phyloP scores from a whole-genome alignment of 2,888 invertebrate species.

The Drosophila cyrtoloma region DNA sequence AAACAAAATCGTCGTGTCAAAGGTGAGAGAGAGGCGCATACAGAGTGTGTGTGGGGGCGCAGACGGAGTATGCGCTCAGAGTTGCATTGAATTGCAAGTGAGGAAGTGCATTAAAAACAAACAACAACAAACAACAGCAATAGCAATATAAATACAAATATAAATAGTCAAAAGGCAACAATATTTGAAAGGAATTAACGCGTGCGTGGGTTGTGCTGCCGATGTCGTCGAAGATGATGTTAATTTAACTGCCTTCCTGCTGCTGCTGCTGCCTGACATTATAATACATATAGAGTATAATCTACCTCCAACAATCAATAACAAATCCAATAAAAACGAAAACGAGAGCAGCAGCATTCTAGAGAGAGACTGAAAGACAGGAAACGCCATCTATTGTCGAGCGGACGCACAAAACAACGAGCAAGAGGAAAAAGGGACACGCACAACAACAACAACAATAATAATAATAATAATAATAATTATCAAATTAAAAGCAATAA shows the following conservation, averaged over 20 bases:
- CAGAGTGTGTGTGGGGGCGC: slow-evolving; percentile 33
- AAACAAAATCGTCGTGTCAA: slow-evolving; percentile 23
- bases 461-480: slow-evolving; percentile 38
- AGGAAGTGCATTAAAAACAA: slow-evolving; percentile 35
- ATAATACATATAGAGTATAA: slow-evolving; percentile 47
- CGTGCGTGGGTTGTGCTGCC: slow-evolving; percentile 15
- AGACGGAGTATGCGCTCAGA: slow-evolving; percentile 13
- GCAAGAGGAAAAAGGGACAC: slow-evolving; percentile 23
- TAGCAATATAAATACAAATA: not conserved
- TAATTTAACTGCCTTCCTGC: slow-evolving; percentile 23
- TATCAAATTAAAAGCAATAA: not conserved
- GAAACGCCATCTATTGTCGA: slow-evolving; percentile 57
- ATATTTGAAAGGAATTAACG: not conserved
- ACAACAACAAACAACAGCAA: slow-evolving; percentile 12
- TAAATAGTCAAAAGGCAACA: not conserved
- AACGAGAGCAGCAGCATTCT: slow-evolving; percentile 10
- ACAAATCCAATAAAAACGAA: slow-evolving; percentile 15
- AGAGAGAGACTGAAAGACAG: slow-evolving; percentile 3
- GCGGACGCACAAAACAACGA: slow-evolving; percentile 25
- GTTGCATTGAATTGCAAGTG: slow-evolving; percentile 8
- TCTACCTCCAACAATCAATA: slow-evolving; percentile 63
- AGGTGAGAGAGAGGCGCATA: slow-evolving; percentile 51
- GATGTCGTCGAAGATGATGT: slow-evolving; percentile 13
- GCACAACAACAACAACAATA: slow-evolving; percentile 23
- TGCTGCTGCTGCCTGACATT: slow-evolving; percentile 21